Evolutionary conservation across 2,797 vertebrate species (phyloP), one percentile per base, ranked within the genome.

Genomic region (Orientallactaga sibirica): DNA sequence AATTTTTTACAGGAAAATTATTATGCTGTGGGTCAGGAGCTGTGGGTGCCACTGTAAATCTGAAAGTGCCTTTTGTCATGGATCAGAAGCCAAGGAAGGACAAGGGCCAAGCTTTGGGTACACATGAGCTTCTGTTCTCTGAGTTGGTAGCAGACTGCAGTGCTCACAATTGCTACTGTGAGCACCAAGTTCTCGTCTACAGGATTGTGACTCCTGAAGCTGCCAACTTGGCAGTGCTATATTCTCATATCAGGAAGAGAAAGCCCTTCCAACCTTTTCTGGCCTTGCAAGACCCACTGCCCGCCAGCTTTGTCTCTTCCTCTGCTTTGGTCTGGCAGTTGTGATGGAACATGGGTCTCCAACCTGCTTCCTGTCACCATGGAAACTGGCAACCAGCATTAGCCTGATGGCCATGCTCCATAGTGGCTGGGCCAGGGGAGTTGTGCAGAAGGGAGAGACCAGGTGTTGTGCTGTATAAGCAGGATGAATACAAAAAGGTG

Each of bases 251-350:
- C 91, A 94, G 84, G 37, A 92, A 71, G 25, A 94, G 37, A 91
- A 96, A 95, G 81, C 94, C 95, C 96, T 95, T 97, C 97, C 96
- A 97, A 97, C 97, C 97, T 97, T 96, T 90, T 67, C 81, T 97
- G 97, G 97, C 96, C 97, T 97, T 94, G 71, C 76, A 96, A 90
- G 96, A 95, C 93, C 96, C 61, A 33, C 19, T 84, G 86, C 58
- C 88, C 24, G 97, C 97, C 97, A 97, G 95, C 93, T 96, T 93
- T 94, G 89, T 93, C 93, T 96, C 95, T 95, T 95, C 80, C 86
- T 37, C 76, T 85, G 94, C 91, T 70, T 97, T 89, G 92, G 88
- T 96, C 94, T 97, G 97, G 95, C 97, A 94, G 78, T 84, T 88
- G 64, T 68, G 83, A 24, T 80, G 78, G 89, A 93, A 81, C 89